A percentile compares a stretch with the other conserved stretches of the same genome.
Conservation (phyloP, 1,140 invertebrate genomes). For the Globodera ellingtonae region DNA sequence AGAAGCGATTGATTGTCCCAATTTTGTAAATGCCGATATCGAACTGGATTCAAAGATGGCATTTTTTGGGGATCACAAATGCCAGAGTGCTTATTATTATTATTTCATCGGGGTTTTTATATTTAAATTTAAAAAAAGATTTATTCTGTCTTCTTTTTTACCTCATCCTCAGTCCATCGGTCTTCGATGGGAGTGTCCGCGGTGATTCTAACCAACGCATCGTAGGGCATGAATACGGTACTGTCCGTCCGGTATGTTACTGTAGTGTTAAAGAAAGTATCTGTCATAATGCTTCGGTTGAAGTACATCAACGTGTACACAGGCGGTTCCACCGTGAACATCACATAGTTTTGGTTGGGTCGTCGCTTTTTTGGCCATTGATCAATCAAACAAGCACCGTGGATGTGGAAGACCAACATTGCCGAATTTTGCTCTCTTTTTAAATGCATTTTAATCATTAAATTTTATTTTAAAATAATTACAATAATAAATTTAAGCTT, state of each 20-base stretch:
- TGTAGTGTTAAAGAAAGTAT: conserved; percentile 13
- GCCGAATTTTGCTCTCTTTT: neutral
- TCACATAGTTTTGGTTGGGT: conserved; percentile 8
- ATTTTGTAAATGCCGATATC: too few species aligned
- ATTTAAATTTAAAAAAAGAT: too few species aligned
- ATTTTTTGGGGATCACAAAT: too few species aligned
- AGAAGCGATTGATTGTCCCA: too few species aligned
- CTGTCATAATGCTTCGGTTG: neutral
- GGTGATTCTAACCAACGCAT: neutral
- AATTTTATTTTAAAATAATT: too few species aligned
- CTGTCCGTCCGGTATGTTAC: conserved; percentile 23
- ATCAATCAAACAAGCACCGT: neutral
- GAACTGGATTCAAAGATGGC: too few species aligned
- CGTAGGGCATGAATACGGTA: conserved; percentile 8
- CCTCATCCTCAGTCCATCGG: neutral
- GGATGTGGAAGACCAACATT: neutral
- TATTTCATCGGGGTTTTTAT: neutral
- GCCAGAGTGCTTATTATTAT: too few species aligned
- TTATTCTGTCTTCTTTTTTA: too few species aligned
- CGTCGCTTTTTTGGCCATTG: neutral
- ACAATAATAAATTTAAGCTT: too few species aligned
- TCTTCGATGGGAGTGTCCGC: neutral
- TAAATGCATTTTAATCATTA: neutral
- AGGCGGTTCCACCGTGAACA: conserved; percentile 14
- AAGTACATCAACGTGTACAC: neutral